phyloP scores from a whole-genome alignment of 2,113 vertebrate genomes.

The Callipepla squamata region DNA sequence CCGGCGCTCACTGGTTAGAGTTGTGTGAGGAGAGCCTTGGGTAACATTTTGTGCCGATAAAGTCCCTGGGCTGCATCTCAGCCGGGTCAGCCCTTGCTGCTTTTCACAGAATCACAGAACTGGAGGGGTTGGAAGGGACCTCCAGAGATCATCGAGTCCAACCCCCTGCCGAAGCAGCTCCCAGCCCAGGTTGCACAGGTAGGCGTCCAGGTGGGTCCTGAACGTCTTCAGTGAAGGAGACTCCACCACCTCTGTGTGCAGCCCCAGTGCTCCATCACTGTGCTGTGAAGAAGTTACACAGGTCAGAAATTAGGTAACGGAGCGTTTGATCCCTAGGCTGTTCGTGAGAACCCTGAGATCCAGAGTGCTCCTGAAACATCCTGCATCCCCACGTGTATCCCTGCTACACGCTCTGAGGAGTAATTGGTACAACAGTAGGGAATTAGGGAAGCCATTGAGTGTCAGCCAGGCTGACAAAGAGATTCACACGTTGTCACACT shows the following conservation, averaged over 20 bases:
- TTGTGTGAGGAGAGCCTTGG: background rate
- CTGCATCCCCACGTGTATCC: background rate
- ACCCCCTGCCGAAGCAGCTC: too few relatives aligned
- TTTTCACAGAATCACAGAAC: background rate
- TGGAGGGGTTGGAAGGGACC: too few relatives aligned
- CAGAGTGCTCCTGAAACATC: background rate
- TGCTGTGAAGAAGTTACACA: fast-evolving
- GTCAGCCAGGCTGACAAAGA: background rate
- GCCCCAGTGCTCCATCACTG: too few relatives aligned
- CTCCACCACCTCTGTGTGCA: too few relatives aligned
- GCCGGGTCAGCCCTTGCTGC: background rate
- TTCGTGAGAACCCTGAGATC: background rate
- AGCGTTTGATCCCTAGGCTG: background rate
- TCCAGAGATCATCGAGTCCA: too few relatives aligned
- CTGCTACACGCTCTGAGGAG: background rate
- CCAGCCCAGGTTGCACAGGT: too few relatives aligned
- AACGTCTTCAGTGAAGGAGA: too few relatives aligned
- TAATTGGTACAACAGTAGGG: background rate
- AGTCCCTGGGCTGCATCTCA: background rate
- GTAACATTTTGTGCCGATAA: fast-evolving
- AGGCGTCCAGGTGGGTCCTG: too few relatives aligned
- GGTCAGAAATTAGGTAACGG: background rate
- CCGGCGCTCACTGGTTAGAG: fast-evolving
- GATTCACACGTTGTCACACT: background rate
- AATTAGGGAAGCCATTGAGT: background rate